A percentile compares a stretch with the other conserved stretches of the same genome.
phyloP scores from a whole-genome alignment of 2,797 vertebrate genomes.

The Gymnothorax reevesii region DNA sequence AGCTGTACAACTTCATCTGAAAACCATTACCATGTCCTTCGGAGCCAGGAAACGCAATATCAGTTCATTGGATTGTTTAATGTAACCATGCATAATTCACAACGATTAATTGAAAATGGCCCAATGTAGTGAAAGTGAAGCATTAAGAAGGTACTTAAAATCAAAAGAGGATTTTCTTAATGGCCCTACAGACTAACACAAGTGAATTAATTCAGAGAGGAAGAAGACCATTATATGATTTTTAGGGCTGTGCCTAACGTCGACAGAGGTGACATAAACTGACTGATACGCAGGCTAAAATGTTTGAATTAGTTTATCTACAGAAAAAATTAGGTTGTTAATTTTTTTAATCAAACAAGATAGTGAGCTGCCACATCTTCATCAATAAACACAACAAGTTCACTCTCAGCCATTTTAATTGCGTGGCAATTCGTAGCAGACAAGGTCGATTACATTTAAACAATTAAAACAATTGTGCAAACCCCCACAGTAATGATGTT shows the following conservation, averaged over 20 bases:
- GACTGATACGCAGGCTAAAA: neutral
- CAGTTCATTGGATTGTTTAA: conserved; percentile 78
- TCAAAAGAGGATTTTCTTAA: conserved; percentile 73
- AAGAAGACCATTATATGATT: conserved; percentile 42
- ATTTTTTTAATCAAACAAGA: neutral
- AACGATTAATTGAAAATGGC: conserved; percentile 76
- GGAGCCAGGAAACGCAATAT: conserved; percentile 70
- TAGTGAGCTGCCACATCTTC: neutral
- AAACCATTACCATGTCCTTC: conserved; percentile 72
- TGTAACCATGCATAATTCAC: conserved; percentile 78
- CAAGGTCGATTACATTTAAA: conserved; percentile 6
- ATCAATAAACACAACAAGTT: neutral
- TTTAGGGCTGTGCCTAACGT: neutral
- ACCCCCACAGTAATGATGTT: neutral
- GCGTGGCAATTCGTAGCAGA: neutral
- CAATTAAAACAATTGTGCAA: neutral
- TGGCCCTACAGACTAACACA: conserved; percentile 67
- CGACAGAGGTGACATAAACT: neutral
- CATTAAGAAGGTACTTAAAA: conserved; percentile 73
- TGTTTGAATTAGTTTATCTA: neutral
- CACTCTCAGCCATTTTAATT: conserved; percentile 4
- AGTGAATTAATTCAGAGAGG: conserved; percentile 66
- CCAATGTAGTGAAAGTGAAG: conserved; percentile 60
- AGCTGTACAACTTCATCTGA: conserved; percentile 68
- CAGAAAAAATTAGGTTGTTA: neutral